Base-by-base conservation (phyloP, 2,797 vertebrate genomes). In the Perodicticus potto region DNA sequence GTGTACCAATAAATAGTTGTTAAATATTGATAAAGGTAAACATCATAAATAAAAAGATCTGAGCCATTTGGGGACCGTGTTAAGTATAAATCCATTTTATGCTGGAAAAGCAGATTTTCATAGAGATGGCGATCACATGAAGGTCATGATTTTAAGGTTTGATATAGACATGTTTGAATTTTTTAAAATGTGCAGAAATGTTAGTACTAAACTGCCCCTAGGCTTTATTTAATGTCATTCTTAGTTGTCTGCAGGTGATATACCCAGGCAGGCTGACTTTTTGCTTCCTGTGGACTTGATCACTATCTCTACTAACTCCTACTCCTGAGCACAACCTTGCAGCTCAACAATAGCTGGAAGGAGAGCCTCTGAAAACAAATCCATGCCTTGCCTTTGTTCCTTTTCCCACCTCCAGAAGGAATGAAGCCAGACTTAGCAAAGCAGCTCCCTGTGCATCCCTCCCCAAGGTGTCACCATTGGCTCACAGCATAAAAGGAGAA, bases 61-160 rank as follows among this genome's bases (percentile, higher is more conserved):
- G 34, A 88, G 25, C 55, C 45, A 73, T 76, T 69, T 59, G 57
- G 86, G 91, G 92, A 87, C 12, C 37, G 67, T 61, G 34, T 59
- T 55, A 86, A 84, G 43, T 93, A n/a, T 57, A 40, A 89, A 45
- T 82, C 49, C 45, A 34, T 87, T 73, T 93, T 91, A 57, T 81
- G 37, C 59, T 80, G 25, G 27, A 37, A 88, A 82, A 73, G 25
- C 72, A 92, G 65, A 87, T 77, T 43, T 94, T 78, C 27, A 8
- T 69, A 81, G 61, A 77, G 49, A 37, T 70, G n/a, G 34, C 59
- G 40, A 5, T 87, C 57, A 53, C 65, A 25, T 88, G 37, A 91
- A 88, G 93, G 27, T 74, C 59, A 19, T 14, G 5, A 80, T 93
- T 89, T 94, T 87, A 77, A 93, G 37, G 32, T 69, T 76, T 90